Percentiles rank a stretch among this genome's conserved stretches.
phyloP scores from a whole-genome alignment of 2,113 vertebrate species.

The Gallinago paraguaiae region DNA sequence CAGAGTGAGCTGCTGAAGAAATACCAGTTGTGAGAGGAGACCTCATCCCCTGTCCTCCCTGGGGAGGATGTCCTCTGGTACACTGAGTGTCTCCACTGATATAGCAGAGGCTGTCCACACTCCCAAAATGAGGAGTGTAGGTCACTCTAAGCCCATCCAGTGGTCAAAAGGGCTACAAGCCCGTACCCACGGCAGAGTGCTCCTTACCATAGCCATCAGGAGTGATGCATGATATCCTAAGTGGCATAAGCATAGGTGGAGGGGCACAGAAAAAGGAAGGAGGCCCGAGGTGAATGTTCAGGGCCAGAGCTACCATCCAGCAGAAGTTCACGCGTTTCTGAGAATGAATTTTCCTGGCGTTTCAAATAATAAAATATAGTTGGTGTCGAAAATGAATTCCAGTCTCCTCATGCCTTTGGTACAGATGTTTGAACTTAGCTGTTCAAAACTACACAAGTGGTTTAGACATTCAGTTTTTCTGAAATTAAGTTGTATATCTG shows the following conservation, averaged over 20 bases:
- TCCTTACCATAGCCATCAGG: accelerated
- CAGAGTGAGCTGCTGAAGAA: slow-evolving; percentile 70
- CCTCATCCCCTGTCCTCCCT: accelerated
- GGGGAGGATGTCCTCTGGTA: accelerated
- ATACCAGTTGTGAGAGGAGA: slow-evolving; percentile 57
- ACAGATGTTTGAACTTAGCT: not conserved
- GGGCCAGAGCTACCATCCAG: not conserved
- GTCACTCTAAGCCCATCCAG: not conserved
- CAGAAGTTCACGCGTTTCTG: not conserved
- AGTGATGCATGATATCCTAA: not conserved
- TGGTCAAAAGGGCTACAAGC: not conserved
- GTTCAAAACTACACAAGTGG: not conserved
- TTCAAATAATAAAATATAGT: not conserved
- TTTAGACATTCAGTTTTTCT: not conserved
- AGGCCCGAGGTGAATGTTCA: not conserved
- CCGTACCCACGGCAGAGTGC: not conserved
- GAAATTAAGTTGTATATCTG: not conserved
- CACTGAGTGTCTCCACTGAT: accelerated
- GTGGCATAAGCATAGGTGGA: not conserved
- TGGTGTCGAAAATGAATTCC: not conserved
- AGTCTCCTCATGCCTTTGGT: not conserved
- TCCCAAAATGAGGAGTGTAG: not conserved
- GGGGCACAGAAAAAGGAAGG: not conserved
- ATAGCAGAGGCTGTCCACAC: accelerated
- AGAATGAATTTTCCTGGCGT: not conserved